Base-by-base conservation (phyloP, 2,113 vertebrate species). In the Cisticola juncidis region DNA sequence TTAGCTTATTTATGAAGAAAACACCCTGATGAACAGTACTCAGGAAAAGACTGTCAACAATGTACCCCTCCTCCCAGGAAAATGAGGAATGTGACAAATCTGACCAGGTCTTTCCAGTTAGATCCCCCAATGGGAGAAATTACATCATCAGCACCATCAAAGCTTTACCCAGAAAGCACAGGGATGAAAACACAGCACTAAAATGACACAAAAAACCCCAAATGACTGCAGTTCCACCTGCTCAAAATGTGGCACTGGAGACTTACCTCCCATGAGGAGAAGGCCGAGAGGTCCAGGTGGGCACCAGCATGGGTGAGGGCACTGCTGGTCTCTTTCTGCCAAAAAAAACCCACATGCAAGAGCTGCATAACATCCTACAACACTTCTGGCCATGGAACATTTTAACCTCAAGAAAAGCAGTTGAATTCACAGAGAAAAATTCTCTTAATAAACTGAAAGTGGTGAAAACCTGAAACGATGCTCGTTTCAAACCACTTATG, bases 231-330 rank as follows among this genome's bases (percentile, higher is more conserved):
- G 2, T 79, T 40, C 24, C 16, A 81, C 20, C 40, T 51, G 35
- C 66, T 38, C 36, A 62, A 47, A 50, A 57, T 14, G 35, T 6
- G 65, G 15, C 25, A 73, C 38, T 61, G 66, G 38, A 60, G 79
- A 96, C 92, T 0, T 97, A 99, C 99, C 98, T 99, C 99, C 99
- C 99, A 99, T 12, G 99, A 99, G 9, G 99, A 99, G 87, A 99
- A 99, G 0, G 99, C 99, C 1, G 99, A 99, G n/a, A 99, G 98
- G 95, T 99, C 99, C 97, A 99, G 96, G 96, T 99, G 99, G 96
- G 99, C 99, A 92, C 99, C 99, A 9, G 99, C 98, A 2, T 99
- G 99, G 24, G 99, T 99, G 94, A 99, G 95, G 16, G 99, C 99
- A 31, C 99, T 99, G 89, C 99, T 99, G 5, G 99, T 99, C 96